These are phyloP conservation scores for Pocillopora grandis DNA, from an alignment of 92 coral and sea anemone species.

Conservation along the genomic window DNA sequence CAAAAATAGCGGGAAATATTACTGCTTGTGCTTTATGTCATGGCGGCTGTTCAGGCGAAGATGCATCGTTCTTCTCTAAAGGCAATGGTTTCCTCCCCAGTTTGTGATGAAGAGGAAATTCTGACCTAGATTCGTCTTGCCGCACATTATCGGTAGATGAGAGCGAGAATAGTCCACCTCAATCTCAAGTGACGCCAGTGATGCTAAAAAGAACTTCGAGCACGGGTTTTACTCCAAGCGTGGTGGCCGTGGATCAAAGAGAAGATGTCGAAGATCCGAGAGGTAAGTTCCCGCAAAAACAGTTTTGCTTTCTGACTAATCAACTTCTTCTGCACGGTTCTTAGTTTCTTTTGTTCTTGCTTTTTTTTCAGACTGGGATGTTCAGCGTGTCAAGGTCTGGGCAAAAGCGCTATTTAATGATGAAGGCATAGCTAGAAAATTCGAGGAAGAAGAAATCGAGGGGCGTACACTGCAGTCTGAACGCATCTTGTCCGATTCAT, in stretches of 20 bases:
- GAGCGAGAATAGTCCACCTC: no score
- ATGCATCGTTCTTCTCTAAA: no score
- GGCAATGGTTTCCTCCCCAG: no score
- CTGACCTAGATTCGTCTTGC: no score
- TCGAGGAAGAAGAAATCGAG: conserved; percentile 37
- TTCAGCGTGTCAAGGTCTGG: conserved; percentile 35
- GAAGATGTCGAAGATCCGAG: neutral
- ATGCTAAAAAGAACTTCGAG: no score
- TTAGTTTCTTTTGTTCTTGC: neutral
- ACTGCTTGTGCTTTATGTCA: no score
- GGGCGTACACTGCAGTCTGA: conserved; percentile 38
- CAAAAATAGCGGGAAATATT: no score
- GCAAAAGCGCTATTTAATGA: conserved; percentile 27
- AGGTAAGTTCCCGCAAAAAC: conserved; percentile 24
- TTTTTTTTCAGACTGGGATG: conserved; percentile 35
- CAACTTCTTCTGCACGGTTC: conserved; percentile 2
- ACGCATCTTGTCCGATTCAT: conserved; percentile 16
- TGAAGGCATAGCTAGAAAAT: conserved; percentile 30
- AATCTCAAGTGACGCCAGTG: no score
- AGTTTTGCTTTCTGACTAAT: neutral
- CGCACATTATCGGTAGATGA: no score
- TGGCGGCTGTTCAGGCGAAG: no score
- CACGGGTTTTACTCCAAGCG: no score
- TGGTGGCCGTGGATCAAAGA: neutral
- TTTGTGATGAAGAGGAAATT: no score